Conservation (phyloP, 2,797 vertebrate genomes). For the Danio tinwini region DNA sequence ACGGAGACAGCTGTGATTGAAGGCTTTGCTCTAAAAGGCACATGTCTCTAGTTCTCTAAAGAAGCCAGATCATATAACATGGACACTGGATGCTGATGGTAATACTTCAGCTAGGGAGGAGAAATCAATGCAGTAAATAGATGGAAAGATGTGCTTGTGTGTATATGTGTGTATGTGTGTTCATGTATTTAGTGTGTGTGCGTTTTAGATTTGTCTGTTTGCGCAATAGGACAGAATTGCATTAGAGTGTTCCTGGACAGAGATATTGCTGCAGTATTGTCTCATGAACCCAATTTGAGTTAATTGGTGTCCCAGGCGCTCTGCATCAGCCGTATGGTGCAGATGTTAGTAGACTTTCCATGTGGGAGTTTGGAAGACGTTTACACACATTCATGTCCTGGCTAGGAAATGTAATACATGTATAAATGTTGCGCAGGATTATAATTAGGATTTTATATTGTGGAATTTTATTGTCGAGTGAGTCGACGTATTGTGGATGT, state of each 20-base stretch:
- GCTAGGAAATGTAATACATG: not conserved
- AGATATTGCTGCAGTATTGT: slow-evolving; percentile 18
- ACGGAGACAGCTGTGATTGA: slow-evolving; percentile 69
- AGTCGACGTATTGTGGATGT: not conserved
- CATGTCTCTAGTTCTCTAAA: slow-evolving; percentile 60
- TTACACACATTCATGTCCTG: slow-evolving; percentile 6
- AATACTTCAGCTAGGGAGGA: slow-evolving; percentile 46
- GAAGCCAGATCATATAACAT: slow-evolving; percentile 58
- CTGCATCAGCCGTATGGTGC: slow-evolving; percentile 20
- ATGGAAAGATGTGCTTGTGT: slow-evolving; percentile 51
- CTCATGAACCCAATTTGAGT: slow-evolving; percentile 29
- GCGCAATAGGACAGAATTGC: slow-evolving; percentile 3
- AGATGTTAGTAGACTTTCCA: slow-evolving; percentile 23
- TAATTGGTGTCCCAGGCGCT: slow-evolving; percentile 27
- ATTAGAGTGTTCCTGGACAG: slow-evolving; percentile 10
- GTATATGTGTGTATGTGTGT: slow-evolving; percentile 32
- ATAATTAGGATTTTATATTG: not conserved
- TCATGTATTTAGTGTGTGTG: slow-evolving; percentile 14
- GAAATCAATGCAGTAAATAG: slow-evolving; percentile 64
- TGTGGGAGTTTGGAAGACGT: slow-evolving; percentile 16
- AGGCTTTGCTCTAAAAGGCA: slow-evolving; percentile 59
- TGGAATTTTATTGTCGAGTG: not conserved
- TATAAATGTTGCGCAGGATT: not conserved
- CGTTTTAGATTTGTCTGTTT: slow-evolving; percentile 25
- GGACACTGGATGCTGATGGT: slow-evolving; percentile 54